Evolutionary conservation across 2,888 invertebrate species (phyloP), one percentile per base, ranked within the genome.

Genomic region (Toxonevra muliebris): DNA sequence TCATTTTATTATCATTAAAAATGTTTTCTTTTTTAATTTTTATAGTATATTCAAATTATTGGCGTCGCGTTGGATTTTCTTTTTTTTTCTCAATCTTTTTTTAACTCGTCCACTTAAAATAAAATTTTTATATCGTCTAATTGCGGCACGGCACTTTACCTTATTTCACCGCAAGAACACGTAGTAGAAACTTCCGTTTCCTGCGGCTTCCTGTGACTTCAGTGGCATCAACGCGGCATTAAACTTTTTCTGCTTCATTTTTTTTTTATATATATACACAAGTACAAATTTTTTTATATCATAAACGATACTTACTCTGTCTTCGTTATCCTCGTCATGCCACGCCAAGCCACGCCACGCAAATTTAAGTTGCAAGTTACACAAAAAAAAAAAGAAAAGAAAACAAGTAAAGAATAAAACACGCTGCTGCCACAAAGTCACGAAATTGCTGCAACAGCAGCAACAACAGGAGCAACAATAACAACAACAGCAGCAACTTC

Each of bases 361-460:
- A 65, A 65, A 65, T 65, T 59, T 41, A 42, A 59, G 59, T 65
- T 30, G 30, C 30, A 48, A 48, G n/a, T 15, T 15, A 48, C 11
- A 9, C 10, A 48, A 48, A 48, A 48, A n/a, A 48, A 13, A 8
- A 48, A 48, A 13, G 9, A 48, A 48, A 48, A 48, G 68, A 76
- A 73, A 61, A 50, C 17, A 13, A 55, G 66, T 68, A 50, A 64
- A 50, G 40, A 15, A 10, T 19, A 53, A 19, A 55, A 60, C 20
- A 20, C 30, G 63, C 30, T 19, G 66, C 55, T 59, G 42, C 60
- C 69, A 45, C 57, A 64, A 64, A 64, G 64, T 64, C 64, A 64
- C 64, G 64, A 64, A 64, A 64, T 48, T 57, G 19, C 64, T 64
- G 64, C 64, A 63, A 55, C 63, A 12, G 40, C 55, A 41, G 52